These are phyloP conservation scores for Neotoma lepida DNA, from an alignment of 2,113 vertebrate genomes.

Conservation along the genomic window DNA sequence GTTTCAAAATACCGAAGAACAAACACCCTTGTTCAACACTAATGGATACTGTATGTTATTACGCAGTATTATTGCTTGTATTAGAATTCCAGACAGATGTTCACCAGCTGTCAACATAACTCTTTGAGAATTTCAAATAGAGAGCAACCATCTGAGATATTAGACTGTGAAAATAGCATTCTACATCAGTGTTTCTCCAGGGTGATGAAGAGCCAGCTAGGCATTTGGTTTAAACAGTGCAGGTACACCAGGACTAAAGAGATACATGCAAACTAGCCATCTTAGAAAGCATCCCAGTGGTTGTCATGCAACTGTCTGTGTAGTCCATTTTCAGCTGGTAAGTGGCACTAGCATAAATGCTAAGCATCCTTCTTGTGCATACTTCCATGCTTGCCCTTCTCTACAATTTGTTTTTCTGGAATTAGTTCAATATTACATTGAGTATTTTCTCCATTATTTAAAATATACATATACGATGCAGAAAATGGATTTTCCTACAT, in stretches of 20 bases:
- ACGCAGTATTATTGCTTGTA: conserved; percentile 62
- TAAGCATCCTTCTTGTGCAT: not conserved
- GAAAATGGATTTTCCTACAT: not conserved
- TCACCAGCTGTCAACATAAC: conserved; percentile 74
- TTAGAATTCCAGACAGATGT: conserved; percentile 77
- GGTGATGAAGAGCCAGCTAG: conserved; percentile 30
- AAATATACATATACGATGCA: not conserved
- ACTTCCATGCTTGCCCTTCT: not conserved
- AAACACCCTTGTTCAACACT: conserved; percentile 71
- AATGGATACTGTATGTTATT: conserved; percentile 76
- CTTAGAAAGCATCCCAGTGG: not conserved
- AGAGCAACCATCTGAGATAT: conserved; percentile 63
- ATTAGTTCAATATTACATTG: not conserved
- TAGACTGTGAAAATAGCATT: conserved; percentile 63
- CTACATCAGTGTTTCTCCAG: conserved; percentile 49
- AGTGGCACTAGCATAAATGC: not conserved
- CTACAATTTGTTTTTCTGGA: not conserved
- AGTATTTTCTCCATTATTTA: not conserved
- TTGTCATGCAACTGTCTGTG: not conserved
- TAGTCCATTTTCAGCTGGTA: not conserved
- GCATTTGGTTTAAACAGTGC: not conserved
- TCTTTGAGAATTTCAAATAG: conserved; percentile 73
- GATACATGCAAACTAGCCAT: not conserved
- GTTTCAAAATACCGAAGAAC: conserved; percentile 65
- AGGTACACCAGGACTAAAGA: not conserved